These are phyloP conservation scores for Synergus gifuensis DNA, from an alignment of 2,888 invertebrate genomes.

Conservation along the genomic window DNA sequence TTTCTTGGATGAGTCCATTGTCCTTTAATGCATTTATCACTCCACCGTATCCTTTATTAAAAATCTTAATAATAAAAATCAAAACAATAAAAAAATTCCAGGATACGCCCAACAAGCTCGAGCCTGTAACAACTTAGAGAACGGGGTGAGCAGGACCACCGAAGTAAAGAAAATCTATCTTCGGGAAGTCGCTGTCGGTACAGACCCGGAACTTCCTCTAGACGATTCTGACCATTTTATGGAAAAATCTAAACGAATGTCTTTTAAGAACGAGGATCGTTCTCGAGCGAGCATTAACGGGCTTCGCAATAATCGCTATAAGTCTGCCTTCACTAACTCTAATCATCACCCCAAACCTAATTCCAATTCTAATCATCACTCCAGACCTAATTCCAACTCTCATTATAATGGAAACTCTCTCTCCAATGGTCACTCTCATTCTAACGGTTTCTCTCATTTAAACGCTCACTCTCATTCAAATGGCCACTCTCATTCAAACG, in stretches of 20 bases:
- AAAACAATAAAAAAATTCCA: constrained; percentile 41
- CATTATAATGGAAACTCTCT: background rate
- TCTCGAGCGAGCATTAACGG: constrained; percentile 28
- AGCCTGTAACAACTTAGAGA: constrained; percentile 43
- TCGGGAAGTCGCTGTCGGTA: constrained; percentile 73
- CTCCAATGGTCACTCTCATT: background rate
- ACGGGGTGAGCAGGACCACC: constrained; percentile 50
- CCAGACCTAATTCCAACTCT: background rate
- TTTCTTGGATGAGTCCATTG: background rate
- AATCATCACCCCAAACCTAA: constrained; percentile 47
- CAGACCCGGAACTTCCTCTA: constrained; percentile 65
- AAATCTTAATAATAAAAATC: constrained; percentile 3
- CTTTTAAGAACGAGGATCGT: constrained; percentile 51
- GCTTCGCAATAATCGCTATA: constrained; percentile 48
- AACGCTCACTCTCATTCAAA: constrained; percentile 17
- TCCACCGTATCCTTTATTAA: background rate
- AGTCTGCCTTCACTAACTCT: constrained; percentile 39
- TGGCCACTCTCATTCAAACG: constrained; percentile 13
- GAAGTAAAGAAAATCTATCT: constrained; percentile 73
- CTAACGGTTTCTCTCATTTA: constrained; percentile 22
- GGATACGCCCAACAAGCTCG: constrained; percentile 45
- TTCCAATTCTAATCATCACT: background rate
- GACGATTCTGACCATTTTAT: constrained; percentile 52
- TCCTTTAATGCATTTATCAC: background rate
- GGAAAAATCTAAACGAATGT: constrained; percentile 64